Evolutionary conservation across 35 echinoderm and acorn worm species (phyloP), one percentile per base, ranked within the genome.

Genomic region (Patiria miniata): DNA sequence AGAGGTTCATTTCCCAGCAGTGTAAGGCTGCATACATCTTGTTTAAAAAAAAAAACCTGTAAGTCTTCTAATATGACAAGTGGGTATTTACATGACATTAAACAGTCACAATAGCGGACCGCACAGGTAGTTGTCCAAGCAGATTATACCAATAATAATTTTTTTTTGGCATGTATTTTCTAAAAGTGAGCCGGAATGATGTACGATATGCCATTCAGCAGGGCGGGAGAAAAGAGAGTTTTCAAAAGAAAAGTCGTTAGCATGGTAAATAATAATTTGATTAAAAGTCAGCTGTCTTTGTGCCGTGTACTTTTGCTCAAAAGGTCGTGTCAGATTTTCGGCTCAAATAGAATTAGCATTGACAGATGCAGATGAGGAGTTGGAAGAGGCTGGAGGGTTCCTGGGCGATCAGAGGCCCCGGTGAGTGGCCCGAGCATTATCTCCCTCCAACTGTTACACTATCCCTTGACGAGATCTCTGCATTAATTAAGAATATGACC

Each of bases 401-500:
- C 10, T 73, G 65, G 29, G 34, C 61, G 2, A 34, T 14, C 29
- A 10, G 26, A 14, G 14, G 65, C 34, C 65, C 65, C 29, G 19
- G 14, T 73, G 65, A 22, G 58, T 73, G 26, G 65, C 26, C 19
- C 6, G 21, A 14, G 65, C 65, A 73, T 73, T 73, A 73, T 73
- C 26, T 73, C 65, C n/a, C n/a, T 3, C 34, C 65, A 73, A 73
- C 65, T 73, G 65, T 73, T 73, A 73, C 65, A 73, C 65, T 73
- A 73, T 73, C 65, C 65, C 65, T 30, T 73, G 65, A 73, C 65
- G 65, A 73, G 65, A 73, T 73, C 65, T 34, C 65, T 73, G 65
- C 65, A 73, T 73, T 73, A 73, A 73, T 73, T 73, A 73, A 73
- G 65, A 73, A 73, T 73, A 73, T 73, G 65, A 73, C 65, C 65